These are phyloP conservation scores for Saxidomus purpurata DNA, from an alignment of 1,140 invertebrate genomes.

Conservation along the genomic window DNA sequence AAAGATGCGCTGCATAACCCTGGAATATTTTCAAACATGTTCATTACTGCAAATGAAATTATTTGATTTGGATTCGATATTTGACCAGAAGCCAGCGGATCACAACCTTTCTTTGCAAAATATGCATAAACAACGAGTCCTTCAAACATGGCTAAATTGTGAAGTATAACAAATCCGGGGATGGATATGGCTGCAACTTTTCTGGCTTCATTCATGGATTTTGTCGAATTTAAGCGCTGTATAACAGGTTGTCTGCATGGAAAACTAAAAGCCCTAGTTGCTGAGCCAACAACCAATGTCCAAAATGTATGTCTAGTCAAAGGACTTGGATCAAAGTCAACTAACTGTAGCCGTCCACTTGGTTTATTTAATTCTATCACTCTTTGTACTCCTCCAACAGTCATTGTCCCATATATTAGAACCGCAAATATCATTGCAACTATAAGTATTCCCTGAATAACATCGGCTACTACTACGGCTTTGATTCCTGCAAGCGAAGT, in stretches of 20 bases:
- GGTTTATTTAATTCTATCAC: background rate
- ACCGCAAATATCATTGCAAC: background rate
- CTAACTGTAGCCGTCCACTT: constrained; percentile 11
- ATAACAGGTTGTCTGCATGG: constrained; percentile 5
- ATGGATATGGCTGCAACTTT: constrained; percentile 5
- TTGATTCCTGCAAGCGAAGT: constrained; percentile 39
- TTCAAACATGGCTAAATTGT: background rate
- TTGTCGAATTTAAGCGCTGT: constrained; percentile 39
- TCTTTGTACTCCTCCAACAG: background rate
- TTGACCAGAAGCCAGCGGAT: constrained; percentile 42
- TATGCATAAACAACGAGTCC: constrained; percentile 45
- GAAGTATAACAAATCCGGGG: background rate
- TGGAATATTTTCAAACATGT: constrained; percentile 28
- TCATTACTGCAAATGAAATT: constrained; percentile 8
- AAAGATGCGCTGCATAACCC: constrained; percentile 33
- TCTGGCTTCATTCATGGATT: constrained; percentile 12
- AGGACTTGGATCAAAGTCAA: constrained; percentile 42
- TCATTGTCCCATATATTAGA: background rate
- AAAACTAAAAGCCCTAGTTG: background rate
- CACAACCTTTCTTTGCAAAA: constrained; percentile 35
- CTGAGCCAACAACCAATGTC: constrained; percentile 22
- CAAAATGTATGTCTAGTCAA: constrained; percentile 28
- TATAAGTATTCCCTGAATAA: constrained; percentile 23
- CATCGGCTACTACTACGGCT: constrained; percentile 36
- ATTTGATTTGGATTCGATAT: constrained; percentile 52